Evolutionary conservation across 2,797 vertebrate genomes (phyloP).

Genomic region (Crypturellus tataupa): DNA sequence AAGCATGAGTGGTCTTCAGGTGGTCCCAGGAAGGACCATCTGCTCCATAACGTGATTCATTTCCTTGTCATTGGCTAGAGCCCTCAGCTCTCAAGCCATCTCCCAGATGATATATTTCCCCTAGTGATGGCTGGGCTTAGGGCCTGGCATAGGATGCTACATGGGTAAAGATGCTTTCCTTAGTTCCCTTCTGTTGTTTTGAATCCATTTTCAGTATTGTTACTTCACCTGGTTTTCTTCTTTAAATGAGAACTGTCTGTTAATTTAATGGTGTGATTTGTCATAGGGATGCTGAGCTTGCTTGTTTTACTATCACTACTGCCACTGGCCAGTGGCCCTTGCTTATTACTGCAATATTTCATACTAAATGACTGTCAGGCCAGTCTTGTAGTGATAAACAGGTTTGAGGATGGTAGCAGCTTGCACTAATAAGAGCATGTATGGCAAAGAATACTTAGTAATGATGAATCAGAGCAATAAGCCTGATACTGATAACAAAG

Average conservation of each 20-base stretch:
- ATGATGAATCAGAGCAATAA: background rate
- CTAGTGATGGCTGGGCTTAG: too few species aligned
- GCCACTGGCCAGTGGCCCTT: background rate
- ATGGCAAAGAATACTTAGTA: background rate
- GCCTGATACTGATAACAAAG: background rate
- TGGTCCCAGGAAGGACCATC: too few species aligned
- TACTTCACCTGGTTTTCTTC: background rate
- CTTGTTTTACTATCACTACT: background rate
- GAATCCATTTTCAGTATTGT: background rate
- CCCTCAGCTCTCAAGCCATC: too few species aligned
- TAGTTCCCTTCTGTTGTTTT: background rate
- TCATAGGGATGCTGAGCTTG: background rate
- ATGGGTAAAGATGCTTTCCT: background rate
- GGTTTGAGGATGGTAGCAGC: background rate
- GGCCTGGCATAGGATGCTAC: too few species aligned
- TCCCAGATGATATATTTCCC: too few species aligned
- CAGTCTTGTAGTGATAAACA: background rate
- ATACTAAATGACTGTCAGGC: background rate
- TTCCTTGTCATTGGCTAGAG: too few species aligned
- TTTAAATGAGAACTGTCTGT: background rate
- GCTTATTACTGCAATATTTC: background rate
- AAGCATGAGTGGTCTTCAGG: too few species aligned
- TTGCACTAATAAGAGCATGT: background rate
- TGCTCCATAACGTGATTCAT: too few species aligned
- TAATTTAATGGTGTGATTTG: background rate